Base-by-base conservation (phyloP, 2,113 vertebrate species). In the Esox niger region DNA sequence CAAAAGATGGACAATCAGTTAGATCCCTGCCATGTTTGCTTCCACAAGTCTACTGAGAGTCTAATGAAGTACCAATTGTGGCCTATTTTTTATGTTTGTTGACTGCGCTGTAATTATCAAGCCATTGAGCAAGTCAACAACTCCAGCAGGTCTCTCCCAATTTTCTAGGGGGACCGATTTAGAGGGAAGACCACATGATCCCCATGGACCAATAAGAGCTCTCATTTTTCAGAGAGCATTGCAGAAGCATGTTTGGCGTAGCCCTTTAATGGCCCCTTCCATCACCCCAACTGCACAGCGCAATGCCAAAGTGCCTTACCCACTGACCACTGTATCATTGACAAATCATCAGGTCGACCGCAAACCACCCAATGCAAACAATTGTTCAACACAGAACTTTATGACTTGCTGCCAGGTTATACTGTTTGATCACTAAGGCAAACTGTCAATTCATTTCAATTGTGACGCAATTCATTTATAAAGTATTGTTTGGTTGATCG, bases 151-250 rank as follows among this genome's bases (percentile, higher is more conserved):
- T 78, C 65, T 70, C 65, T 70, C 58, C 64, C 8, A 58, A 56
- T 70, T 52, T 46, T 69, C 79, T 63, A 35, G 1, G 15, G n/a
- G 35, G 80, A 79, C 85, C 1, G 29, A 85, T 83, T 85, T 87
- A 86, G 86, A 60, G 49, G 1, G 2, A 0, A 1, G 68, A 74
- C 84, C 84, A 88, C 70, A 76, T 87, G 88, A 88, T 78, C 75
- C 66, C 57, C 10, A 43, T 25, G 21, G 17, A 1, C 85, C 85
- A 85, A 84, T 70, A 75, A 55, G 31, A 27, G 64, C 55, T 62
- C 56, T 61, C 63, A 5, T 33, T 35, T 61, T 68, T 59, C 71
- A 69, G 38, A 27, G 77, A 46, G 80, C 32, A 67, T 83, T 70
- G 77, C 55, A 20, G 58, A 78, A 72, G 76, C 70, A 82, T 82